These are phyloP conservation scores for Galerucella nymphaeae DNA, from an alignment of 2,888 invertebrate genomes.

Conservation along the genomic window DNA sequence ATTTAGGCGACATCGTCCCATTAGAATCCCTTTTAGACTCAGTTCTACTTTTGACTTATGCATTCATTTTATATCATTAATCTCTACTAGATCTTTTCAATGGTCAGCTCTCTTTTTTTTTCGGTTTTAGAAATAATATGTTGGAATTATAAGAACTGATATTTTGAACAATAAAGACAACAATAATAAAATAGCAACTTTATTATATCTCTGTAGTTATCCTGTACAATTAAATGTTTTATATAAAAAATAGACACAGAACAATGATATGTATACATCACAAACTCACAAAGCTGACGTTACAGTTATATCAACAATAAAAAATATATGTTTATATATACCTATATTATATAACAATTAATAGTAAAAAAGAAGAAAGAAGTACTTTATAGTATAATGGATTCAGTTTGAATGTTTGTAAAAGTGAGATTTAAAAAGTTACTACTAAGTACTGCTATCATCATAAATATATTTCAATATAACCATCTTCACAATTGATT, in stretches of 20 bases:
- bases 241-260: constrained; percentile 47
- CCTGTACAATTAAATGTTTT: constrained; percentile 38
- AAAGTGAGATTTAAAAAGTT: background rate
- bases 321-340: constrained; percentile 13
- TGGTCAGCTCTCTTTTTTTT: too few species aligned
- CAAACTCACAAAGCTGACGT: constrained; percentile 30
- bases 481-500: background rate
- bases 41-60: too few species aligned
- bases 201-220: constrained; percentile 41
- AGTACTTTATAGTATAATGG: background rate
- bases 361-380: background rate
- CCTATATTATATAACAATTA: background rate
- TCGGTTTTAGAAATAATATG: too few species aligned
- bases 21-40: too few species aligned
- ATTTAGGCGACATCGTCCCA: too few species aligned
- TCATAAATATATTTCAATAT: background rate
- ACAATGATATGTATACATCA: constrained; percentile 50
- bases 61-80: too few species aligned
- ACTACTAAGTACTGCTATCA: background rate
- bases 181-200: constrained; percentile 30
- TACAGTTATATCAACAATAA: constrained; percentile 30
- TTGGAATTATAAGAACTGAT: too few species aligned
- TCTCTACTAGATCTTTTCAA: too few species aligned
- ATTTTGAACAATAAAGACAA: background rate
- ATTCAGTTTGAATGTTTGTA: background rate